Base-by-base conservation (phyloP, 2,888 invertebrate species). In the Xestia c-nigrum region DNA sequence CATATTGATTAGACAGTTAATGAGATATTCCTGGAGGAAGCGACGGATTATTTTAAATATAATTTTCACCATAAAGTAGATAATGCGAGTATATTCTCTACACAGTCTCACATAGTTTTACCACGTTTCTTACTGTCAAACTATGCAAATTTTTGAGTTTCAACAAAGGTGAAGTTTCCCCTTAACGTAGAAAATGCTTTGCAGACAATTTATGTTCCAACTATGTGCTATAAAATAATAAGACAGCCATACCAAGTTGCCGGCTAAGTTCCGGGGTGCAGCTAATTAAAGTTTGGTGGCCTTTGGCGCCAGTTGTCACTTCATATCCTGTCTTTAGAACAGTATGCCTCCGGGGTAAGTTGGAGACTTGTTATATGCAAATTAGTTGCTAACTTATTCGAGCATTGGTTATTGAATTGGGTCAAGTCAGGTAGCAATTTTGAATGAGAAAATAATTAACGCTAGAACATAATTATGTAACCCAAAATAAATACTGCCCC, bases 201-300 rank as follows among this genome's bases (percentile, higher is more conserved):
- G 40, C 47, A 69, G 82, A 74, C 65, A 82, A 85, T 85, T 82
- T 79, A 85, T 78, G 74, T 64, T 64, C 59, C 64, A 72, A 76
- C 72, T 78, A 76, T 76, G 73, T 69, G 75, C 74, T 79, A 84
- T 85, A 76, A 85, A 84, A 84, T 87, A 86, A 84, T 82, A 69
- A 76, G 74, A 77, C 76, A 72, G 76, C 77, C 69, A 72, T 74
- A 79, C 77, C 46, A 67, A 82, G 70, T 75, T 84, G 77, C 68
- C 64, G 74, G 40, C 47, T 72, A 84, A 86, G 82, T 85, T 87
- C 84, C 71, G 84, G 90, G 90, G 90, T 89, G 88, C 86, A 90
- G 86, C 89, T 92, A 93, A 93, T 94, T 94, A 92, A 94, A 93
- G 89, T 94, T 92, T 88, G 88, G 86, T 87, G 89, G 91, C 93